Evolutionary conservation across 2,113 vertebrate species (phyloP), one percentile per base, ranked within the genome.

Genomic region (Sturnus vulgaris): DNA sequence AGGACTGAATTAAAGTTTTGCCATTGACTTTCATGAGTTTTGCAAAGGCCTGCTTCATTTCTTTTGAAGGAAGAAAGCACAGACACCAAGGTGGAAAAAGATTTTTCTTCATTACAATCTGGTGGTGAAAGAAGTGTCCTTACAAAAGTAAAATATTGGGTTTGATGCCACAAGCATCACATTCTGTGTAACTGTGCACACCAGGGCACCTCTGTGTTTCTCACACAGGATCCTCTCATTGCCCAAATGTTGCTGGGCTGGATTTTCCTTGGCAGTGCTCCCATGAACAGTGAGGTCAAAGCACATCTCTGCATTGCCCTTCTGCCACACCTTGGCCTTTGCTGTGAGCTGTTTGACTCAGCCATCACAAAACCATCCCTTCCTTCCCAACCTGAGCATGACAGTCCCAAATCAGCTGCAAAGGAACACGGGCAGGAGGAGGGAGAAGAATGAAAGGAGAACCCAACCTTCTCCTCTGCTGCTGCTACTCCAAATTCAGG

Each of bases 201-300:
- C n/a, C 35, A 57, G 69, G 28, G 11, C 60, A 70, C 15, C 39
- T 83, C 53, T 69, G 49, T 3, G 5, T 52, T 17, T 59, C 39
- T 30, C 25, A 47, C 46, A n/a, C 24, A 22, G 33, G 27, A 47
- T 79, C 47, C 57, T 75, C n/a, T 60, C 27, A 8, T 47, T 72
- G 59, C 80, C 64, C 55, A 76, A 22, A 61, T 0, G 1, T 27
- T 42, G 18, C 52, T 33, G 44, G 88, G 61, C n/a, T 1, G 0
- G 19, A 9, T 72, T 90, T 92, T 44, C 60, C 52, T 71, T 78
- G 64, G 35, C 52, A 71, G 21, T 31, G 37, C 23, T 55, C 46
- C 82, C 60, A 50, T 7, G 44, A 73, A 47, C 33, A 71, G 7
- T 7, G 52, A 49, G 27, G 49, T 37, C 53, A 87, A 68, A 79